Percentiles rank a stretch among this genome's conserved stretches.
phyloP scores from a whole-genome alignment of 2,113 vertebrate species.

The Tylochromis polylepis region DNA sequence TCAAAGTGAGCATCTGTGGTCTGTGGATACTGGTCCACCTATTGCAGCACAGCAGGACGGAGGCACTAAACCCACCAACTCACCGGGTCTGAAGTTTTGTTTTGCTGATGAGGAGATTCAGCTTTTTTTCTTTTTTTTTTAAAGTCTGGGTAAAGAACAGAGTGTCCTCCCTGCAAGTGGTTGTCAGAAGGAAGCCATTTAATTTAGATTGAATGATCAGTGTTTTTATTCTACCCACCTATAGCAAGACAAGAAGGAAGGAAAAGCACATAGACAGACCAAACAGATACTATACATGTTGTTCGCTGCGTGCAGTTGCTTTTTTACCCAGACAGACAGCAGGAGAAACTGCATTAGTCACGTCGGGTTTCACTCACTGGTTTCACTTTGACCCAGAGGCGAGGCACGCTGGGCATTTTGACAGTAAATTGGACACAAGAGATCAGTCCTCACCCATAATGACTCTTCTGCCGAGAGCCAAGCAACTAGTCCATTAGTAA shows the following conservation, averaged over 20 bases:
- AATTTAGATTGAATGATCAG: not conserved
- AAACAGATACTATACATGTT: not conserved
- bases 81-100: not conserved
- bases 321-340: not conserved
- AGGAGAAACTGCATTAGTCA: constrained; percentile 17
- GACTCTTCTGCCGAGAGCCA: constrained; percentile 38
- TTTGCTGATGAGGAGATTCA: not conserved
- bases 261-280: not conserved
- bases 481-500: constrained; percentile 52
- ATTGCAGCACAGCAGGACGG: constrained; percentile 25
- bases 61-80: not conserved
- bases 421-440: constrained; percentile 56
- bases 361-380: not conserved
- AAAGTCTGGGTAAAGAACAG: not conserved
- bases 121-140: not conserved
- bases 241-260: not conserved
- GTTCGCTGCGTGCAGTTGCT: not conserved
- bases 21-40: constrained; percentile 1
- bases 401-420: constrained; percentile 24
- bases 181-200: not conserved
- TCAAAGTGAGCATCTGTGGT: constrained; percentile 25
- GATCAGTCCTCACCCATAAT: constrained; percentile 52
- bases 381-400: constrained; percentile 30
- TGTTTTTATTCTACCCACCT: not conserved
- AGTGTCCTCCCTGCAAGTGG: constrained; percentile 6